Evolutionary conservation across 2,797 vertebrate genomes (phyloP), one percentile per base, ranked within the genome.

Genomic region (Tragelaphus oryx): DNA sequence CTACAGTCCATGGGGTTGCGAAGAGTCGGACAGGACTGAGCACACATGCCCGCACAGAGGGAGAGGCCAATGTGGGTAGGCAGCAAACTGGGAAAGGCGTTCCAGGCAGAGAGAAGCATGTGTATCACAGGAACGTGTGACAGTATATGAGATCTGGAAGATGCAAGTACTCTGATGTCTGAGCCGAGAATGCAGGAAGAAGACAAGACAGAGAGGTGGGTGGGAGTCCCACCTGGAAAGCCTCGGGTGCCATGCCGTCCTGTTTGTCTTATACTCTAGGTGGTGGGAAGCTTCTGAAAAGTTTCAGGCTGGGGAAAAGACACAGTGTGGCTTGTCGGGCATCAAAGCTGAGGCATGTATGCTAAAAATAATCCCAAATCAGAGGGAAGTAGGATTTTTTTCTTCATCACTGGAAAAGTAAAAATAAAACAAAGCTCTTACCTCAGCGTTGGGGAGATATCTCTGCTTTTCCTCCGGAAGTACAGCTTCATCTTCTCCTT

Each of bases 341-440:
- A 88, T 76, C 37, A 55, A 37, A 37, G 46, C 97, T 85, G 95
- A 95, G 89, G 84, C 94, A 30, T 60, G 16, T 46, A 4, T 30
- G 37, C 86, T 94, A 97, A 97, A 97, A 95, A 93, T 94, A 95
- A 94, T 52, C 28, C 33, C 22, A 88, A 48, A 88, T 90, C 85
- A 87, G 78, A 96, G 81, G 96, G 96, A 97, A 97, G 92, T 95
- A 87, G 74, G 54, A 94, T 62, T 76, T 95, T 54, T 97, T 96
- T 91, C 88, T 96, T 95, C 80, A 87, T 96, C 87, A 3, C 6
- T 87, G 81, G 92, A 76, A 65, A 50, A 50, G 81, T 94, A 54
- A 71, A 71, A 82, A 82, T 75, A 33, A 80, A 93, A 87, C 12
- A 93, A 97, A 93, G 44, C 74, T 94, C 94, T 97, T 96, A 87